Base-by-base conservation (phyloP, 1,140 invertebrate species). In the Pseudomyrmex dendroicus region DNA sequence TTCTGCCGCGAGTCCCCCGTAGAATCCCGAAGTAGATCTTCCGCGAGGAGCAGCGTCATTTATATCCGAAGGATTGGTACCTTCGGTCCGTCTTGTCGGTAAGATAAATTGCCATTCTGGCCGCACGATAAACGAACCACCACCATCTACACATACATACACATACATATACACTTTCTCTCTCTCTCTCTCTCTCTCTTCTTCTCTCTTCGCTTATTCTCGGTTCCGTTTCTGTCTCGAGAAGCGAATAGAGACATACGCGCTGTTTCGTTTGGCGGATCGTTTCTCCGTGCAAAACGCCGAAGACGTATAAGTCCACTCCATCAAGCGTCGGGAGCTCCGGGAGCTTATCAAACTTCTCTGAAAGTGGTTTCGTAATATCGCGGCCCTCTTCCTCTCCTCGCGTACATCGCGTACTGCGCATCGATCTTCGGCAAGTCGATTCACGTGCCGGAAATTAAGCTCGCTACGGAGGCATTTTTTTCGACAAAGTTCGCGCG, bases 71-170 rank as follows among this genome's bases (percentile, higher is more conserved):
- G 59, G 54, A 83, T 44, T 61, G 46, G 73, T 77, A 77, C 48
- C 72, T 64, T 59, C 48, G 82, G 73, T 68, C 73, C 73, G 73
- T 62, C 54, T 61, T 66, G 82, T 52, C 73, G 64, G 82, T 62
- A 77, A 83, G 82, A 83, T 83, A 83, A 83, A 83, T 83, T 76
- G 82, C 73, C 73, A 67, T 83, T 83, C 82, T 67, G 63, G 73
- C 63, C 63, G 25, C 54, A 83, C 61, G 73, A 83, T 83, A 83
- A 83, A 83, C 72, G 82, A 83, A 66, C 70, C 61, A 59, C 70
- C 72, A 54, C 35, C 35, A 35, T 35, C 35, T 1, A 35, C 35
- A 35, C 35, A 35, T 7, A 35, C 35, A 35, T 7, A 35, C 3
- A 7, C 35, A 35, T 5, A 5, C 5, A 35, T 4, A 35, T 7